Evolutionary conservation across 1,140 invertebrate genomes (phyloP), one percentile per base, ranked within the genome.

Genomic region (Leptinotarsa defecta): DNA sequence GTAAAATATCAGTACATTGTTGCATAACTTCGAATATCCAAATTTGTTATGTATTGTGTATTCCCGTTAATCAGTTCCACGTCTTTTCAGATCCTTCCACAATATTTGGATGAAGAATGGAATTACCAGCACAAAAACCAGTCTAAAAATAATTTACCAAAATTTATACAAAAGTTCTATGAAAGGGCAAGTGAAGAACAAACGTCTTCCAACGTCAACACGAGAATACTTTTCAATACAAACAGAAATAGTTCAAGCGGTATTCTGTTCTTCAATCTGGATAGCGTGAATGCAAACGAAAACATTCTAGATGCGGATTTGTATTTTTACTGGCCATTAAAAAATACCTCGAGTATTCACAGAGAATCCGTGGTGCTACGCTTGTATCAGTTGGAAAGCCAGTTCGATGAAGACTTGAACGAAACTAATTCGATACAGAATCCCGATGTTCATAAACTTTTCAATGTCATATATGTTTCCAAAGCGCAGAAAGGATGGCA

Each of bases 381-480:
- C 48, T 61, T 82, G 17, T 82, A 80, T 43, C 77, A 81, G 48
- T 75, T 78, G 6, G 79, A 81, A 65, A 76, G 76, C 13, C 74
- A 75, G 20, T 57, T 57, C 52, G 73, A 76, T 13, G 61, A 74
- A 20, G 74, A 77, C 0, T 43, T 76, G 11, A 82, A 82, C 49
- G 82, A 80, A 62, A 79, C 77, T 8, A 52, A 74, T 68, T 69
- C 76, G 19, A n/a, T 70, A 3, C 74, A 75, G 19, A 83, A 82
- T 78, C 82, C 82, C 2, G 82, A 83, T 71, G 67, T 79, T 65
- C 82, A 83, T 67, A 82, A 82, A 68, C 57, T 83, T 22, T 80
- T 83, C 17, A 83, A 83, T 68, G 80, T 83, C 24, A 83, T 83
- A 69, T 83, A 83, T 64, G 73, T 81, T 8, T 83, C 77, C 1